A percentile compares a stretch with the other conserved stretches of the same genome.
Conservation (phyloP, 2,113 vertebrate species). For the Podocnemis expansa region DNA sequence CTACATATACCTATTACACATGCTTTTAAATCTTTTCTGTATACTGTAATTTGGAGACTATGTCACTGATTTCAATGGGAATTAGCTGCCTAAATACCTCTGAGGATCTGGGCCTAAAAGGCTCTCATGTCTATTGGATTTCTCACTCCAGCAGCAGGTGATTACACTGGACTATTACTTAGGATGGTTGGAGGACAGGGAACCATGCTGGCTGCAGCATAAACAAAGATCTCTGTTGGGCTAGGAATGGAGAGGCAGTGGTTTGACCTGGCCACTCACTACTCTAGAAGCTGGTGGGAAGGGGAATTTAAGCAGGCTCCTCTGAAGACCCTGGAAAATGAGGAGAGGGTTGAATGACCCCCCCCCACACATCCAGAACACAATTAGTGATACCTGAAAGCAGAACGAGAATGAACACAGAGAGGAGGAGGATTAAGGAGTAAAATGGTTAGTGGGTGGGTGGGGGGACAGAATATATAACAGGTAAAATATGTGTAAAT, state of each 20-base stretch:
- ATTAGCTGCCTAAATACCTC: background rate
- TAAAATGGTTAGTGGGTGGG: background rate
- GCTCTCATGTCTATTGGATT: background rate
- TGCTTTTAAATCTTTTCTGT: background rate
- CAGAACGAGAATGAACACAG: background rate
- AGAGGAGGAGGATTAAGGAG: background rate
- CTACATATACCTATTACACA: background rate
- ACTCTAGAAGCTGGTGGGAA: background rate
- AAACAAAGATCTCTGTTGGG: background rate
- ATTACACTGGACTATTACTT: background rate
- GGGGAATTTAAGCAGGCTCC: background rate
- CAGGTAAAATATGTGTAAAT: background rate
- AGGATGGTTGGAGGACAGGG: background rate
- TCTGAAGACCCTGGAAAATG: background rate
- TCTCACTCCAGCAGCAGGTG: background rate
- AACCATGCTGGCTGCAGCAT: background rate
- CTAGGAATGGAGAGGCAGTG: background rate
- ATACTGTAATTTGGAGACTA: background rate
- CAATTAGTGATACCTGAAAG: background rate
- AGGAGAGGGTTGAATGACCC: background rate
- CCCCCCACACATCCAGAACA: background rate
- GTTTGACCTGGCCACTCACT: background rate
- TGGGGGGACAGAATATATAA: background rate
- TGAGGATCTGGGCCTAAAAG: background rate
- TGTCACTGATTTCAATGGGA: background rate